phyloP scores from a whole-genome alignment of 2,888 invertebrate species.

The Gisinianus flammeolus region DNA sequence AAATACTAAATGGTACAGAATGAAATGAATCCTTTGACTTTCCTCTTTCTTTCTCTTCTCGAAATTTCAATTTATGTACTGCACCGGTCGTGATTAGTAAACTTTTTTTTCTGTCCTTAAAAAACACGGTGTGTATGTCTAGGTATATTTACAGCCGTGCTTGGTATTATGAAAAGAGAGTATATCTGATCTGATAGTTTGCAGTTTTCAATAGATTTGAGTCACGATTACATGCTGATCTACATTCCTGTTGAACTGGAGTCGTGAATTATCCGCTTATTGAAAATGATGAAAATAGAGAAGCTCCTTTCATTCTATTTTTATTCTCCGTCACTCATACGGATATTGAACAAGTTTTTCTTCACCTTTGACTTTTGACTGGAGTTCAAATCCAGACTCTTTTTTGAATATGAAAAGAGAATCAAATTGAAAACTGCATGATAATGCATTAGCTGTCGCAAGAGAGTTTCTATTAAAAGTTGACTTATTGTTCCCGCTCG shows the following conservation, averaged over 20 bases:
- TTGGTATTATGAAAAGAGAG: too few species aligned
- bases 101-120: slow-evolving; percentile 4
- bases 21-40: neutral
- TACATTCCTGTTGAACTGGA: slow-evolving; percentile 14
- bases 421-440: neutral
- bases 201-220: neutral
- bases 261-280: slow-evolving; percentile 24
- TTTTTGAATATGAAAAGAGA: too few species aligned
- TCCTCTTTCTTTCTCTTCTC: neutral
- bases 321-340: too few species aligned
- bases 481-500: too few species aligned
- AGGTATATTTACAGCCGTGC: too few species aligned
- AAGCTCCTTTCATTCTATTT: neutral
- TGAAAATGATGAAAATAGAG: slow-evolving; percentile 13
- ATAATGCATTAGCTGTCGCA: neutral
- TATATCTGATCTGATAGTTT: neutral
- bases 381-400: neutral
- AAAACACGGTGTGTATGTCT: too few species aligned
- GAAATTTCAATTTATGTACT: neutral
- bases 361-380: neutral
- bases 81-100: slow-evolving; percentile 22
- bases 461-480: neutral
- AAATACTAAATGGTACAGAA: neutral
- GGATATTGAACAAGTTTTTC: too few species aligned
- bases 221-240: slow-evolving; percentile 35